A percentile compares a stretch with the other conserved stretches of the same genome.
phyloP scores from a whole-genome alignment of 2,888 invertebrate genomes.

The Apoda limacodes region DNA sequence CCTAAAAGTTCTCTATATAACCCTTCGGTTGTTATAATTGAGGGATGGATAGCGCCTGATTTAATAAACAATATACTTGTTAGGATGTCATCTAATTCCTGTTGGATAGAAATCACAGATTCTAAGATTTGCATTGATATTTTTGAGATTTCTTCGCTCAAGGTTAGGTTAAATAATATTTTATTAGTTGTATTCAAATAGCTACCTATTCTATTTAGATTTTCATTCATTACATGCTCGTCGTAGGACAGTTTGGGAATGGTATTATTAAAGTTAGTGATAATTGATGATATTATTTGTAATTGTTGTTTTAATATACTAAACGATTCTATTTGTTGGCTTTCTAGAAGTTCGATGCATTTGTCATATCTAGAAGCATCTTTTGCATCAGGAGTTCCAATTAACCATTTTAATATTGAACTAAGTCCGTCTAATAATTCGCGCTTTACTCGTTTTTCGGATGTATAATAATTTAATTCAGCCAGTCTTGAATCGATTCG shows the following conservation, averaged over 20 bases:
- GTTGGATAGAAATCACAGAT: slow-evolving; percentile 18
- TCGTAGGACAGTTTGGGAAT: slow-evolving; percentile 23
- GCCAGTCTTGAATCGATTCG: slow-evolving; percentile 19
- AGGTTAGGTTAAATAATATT: slow-evolving; percentile 18
- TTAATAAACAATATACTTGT: slow-evolving; percentile 22
- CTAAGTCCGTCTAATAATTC: slow-evolving; percentile 24
- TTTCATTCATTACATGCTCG: slow-evolving; percentile 21
- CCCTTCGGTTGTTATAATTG: slow-evolving; percentile 17
- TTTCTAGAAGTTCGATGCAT: slow-evolving; percentile 24
- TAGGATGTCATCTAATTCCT: slow-evolving; percentile 20
- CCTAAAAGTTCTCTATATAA: slow-evolving; percentile 19
- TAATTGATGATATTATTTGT: slow-evolving; percentile 23
- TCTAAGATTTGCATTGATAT: slow-evolving; percentile 22
- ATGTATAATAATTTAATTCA: slow-evolving; percentile 18
- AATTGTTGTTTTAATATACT: slow-evolving; percentile 20
- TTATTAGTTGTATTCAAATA: slow-evolving; percentile 18
- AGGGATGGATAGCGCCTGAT: slow-evolving; percentile 11
- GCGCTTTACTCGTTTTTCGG: slow-evolving; percentile 19
- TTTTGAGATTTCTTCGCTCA: slow-evolving; percentile 20
- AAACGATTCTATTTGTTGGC: slow-evolving; percentile 18
- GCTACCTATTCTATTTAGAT: slow-evolving; percentile 17
- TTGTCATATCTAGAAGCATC: slow-evolving; percentile 23
- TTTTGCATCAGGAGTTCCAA: slow-evolving; percentile 25
- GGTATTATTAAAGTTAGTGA: slow-evolving; percentile 22
- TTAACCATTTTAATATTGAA: slow-evolving; percentile 23